Evolutionary conservation across 1,140 invertebrate genomes (phyloP).

Genomic region (Aphis gossypii): DNA sequence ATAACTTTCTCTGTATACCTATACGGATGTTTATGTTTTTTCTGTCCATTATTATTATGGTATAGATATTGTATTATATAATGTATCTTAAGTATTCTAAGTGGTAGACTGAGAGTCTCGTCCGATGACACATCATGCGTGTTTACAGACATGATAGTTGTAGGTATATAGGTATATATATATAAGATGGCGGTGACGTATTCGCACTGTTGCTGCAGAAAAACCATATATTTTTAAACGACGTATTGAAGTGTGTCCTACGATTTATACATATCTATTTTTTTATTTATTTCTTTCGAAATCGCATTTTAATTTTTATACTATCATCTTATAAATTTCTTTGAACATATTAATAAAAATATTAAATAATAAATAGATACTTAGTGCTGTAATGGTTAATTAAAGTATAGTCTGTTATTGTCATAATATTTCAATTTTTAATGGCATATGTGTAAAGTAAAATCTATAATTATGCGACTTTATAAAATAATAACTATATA

Average conservation of each 20-base stretch:
- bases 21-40: neutral
- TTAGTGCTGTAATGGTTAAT: neutral
- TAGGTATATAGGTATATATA: neutral
- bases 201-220: neutral
- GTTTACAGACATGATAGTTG: neutral
- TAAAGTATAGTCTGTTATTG: neutral
- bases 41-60: neutral
- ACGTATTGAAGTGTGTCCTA: neutral
- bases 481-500: neutral
- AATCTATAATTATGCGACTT: neutral
- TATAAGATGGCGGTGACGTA: too few relatives aligned
- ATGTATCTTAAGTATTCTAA: neutral
- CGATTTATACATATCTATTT: neutral
- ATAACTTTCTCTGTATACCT: constrained; percentile 4
- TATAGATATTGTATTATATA: neutral
- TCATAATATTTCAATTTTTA: neutral
- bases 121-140: neutral
- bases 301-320: neutral
- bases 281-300: neutral
- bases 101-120: constrained; percentile 4
- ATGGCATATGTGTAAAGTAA: neutral
- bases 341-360: neutral
- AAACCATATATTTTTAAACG: neutral
- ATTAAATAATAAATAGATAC: neutral
- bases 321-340: neutral